Evolutionary conservation across 2,113 vertebrate genomes (phyloP), one percentile per base, ranked within the genome.

Genomic region (Nannobrachium achirus): DNA sequence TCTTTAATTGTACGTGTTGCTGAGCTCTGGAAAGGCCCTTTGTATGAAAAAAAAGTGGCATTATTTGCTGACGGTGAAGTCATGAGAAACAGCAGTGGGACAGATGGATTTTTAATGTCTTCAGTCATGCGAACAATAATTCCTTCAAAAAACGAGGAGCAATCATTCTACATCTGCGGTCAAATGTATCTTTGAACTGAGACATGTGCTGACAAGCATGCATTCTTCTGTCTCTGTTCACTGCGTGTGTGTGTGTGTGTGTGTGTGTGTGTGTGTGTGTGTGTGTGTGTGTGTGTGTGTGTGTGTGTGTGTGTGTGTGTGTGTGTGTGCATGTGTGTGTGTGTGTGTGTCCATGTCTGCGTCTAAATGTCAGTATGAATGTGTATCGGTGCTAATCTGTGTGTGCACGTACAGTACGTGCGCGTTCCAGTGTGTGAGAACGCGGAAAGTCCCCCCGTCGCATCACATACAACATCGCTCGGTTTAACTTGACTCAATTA

Each of bases 51-150:
- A 25, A 33, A 33, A 33, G 25, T 33, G 25, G 25, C 25, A 33
- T 63, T 33, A 61, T 10, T 1, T 53, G 75, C 68, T 74, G 57
- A 61, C 51, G 33, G 38, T 56, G 14, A 77, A 75, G 65, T 57
- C 55, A 73, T 68, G 74, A 82, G 79, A 70, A 77, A 19, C 44
- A 55, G 74, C 33, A 14, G 60, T 7, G 4, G 33, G 3, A n/a
- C 15, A 49, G 13, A 55, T 16, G 56, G 42, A 71, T 73, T 82
- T 71, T 85, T 86, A 33, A 74, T 63, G 64, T 75, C 80, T 80
- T 83, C 83, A 81, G 69, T 87, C 80, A 86, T 81, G 81, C 75
- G 68, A 57, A n/a, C 74, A 78, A 88, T 87, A 90, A 91, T 88
- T 88, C 80, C 56, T 70, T 81, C 76, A 78, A 78, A 78, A 78